Conservation (phyloP, 2,888 invertebrate species). For the Callimorpha dominula region DNA sequence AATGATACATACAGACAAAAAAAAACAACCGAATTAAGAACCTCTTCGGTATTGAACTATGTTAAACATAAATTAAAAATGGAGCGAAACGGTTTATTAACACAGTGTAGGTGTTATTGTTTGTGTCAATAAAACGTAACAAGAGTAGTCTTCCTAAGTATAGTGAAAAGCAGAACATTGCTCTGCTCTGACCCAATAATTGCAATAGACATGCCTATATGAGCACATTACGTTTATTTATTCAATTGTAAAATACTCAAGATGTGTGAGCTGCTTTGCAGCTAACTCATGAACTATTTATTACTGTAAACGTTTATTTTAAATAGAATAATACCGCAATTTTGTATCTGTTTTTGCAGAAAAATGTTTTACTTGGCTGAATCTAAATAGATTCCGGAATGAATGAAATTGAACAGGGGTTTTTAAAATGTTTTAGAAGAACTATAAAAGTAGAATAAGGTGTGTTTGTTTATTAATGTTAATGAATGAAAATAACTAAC, state of each 20-base stretch:
- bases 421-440: neutral
- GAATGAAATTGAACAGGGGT: neutral
- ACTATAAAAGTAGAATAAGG: neutral
- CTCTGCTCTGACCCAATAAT: constrained; percentile 21
- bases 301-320: neutral
- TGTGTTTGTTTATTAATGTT: neutral
- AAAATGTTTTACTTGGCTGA: neutral
- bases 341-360: neutral
- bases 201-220: constrained; percentile 50
- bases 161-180: constrained; percentile 37
- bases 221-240: constrained; percentile 57
- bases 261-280: constrained; percentile 12
- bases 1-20: too few species aligned
- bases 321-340: neutral
- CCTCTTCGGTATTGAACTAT: neutral
- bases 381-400: neutral
- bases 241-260: constrained; percentile 34
- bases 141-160: neutral
- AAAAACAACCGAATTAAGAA: neutral
- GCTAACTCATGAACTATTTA: neutral
- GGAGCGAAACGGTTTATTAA: neutral
- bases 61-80: neutral
- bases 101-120: neutral
- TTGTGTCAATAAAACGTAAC: neutral
- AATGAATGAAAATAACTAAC: neutral